phyloP scores from a whole-genome alignment of 2,797 vertebrate species.

The Sebastes oblongus region DNA sequence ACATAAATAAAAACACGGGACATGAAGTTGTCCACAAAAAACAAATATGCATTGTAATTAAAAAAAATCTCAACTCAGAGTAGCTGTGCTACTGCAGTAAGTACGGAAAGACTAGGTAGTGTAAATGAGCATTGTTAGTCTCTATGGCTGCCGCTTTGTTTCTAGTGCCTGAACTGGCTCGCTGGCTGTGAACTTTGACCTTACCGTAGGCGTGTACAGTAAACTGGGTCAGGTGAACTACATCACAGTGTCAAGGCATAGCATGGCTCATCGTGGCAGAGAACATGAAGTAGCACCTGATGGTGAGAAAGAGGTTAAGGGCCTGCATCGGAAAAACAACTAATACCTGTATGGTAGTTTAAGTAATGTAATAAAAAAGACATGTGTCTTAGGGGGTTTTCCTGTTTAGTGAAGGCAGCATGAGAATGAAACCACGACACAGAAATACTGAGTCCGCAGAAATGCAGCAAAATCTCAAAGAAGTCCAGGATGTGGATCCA shows the following conservation, averaged over 20 bases:
- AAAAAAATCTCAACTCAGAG: conserved; percentile 18
- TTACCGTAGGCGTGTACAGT: conserved; percentile 42
- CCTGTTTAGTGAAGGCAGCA: conserved; percentile 64
- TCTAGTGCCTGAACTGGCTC: conserved; percentile 28
- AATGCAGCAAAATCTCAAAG: conserved; percentile 47
- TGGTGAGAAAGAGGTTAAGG: conserved; percentile 21
- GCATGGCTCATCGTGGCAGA: conserved; percentile 74
- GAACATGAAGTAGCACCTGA: conserved; percentile 59
- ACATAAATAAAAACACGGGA: conserved; percentile 35
- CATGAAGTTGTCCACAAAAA: conserved; percentile 7
- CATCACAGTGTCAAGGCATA: conserved; percentile 73
- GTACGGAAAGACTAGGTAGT: conserved; percentile 30
- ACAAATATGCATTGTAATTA: background rate
- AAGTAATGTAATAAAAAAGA: background rate
- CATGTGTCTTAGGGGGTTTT: background rate
- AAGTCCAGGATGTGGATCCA: conserved; percentile 37
- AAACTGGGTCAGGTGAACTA: conserved; percentile 33
- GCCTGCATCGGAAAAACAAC: conserved; percentile 12
- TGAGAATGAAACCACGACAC: conserved; percentile 40
- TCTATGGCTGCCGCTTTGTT: conserved; percentile 16
- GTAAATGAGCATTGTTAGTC: conserved; percentile 17
- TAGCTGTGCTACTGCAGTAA: conserved; percentile 40
- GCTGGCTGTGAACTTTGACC: conserved; percentile 45
- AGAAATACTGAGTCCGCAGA: conserved; percentile 33
- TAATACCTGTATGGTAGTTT: conserved; percentile 20